Percentiles rank a stretch among this genome's conserved stretches.
These are phyloP conservation scores for Catocala fraxini DNA, from an alignment of 2,888 invertebrate genomes.

Conservation along the genomic window DNA sequence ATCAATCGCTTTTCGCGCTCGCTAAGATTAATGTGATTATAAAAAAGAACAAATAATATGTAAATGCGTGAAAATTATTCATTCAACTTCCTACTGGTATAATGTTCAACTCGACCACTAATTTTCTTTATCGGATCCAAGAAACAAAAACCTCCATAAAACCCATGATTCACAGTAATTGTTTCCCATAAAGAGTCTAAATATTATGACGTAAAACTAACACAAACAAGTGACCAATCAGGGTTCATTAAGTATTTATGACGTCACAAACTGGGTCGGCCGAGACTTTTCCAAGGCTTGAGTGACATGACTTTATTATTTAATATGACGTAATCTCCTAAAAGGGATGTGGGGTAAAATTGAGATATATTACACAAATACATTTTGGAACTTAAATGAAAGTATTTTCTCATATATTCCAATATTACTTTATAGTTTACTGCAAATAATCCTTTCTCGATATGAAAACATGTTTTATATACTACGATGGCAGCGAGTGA, in stretches of 20 bases:
- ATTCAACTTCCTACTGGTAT: too few species aligned
- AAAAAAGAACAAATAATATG: too few species aligned
- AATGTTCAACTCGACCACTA: too few species aligned
- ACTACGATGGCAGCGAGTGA: too few species aligned
- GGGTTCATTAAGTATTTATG: slow-evolving; percentile 20
- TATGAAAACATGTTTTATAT: too few species aligned
- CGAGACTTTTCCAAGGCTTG: slow-evolving; percentile 19
- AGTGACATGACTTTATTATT: slow-evolving; percentile 30
- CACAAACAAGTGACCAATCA: slow-evolving; percentile 30
- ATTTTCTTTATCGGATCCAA: too few species aligned
- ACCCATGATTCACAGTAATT: slow-evolving; percentile 1
- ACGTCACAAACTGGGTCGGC: slow-evolving; percentile 21
- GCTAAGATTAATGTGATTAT: too few species aligned
- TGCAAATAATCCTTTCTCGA: too few species aligned
- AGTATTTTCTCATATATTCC: too few species aligned
- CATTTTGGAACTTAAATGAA: background rate
- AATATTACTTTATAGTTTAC: too few species aligned
- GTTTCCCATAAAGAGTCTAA: slow-evolving; percentile 9
- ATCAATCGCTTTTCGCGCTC: too few species aligned
- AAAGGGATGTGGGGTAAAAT: slow-evolving; percentile 20
- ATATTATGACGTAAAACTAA: slow-evolving; percentile 10
- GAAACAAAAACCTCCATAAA: background rate
- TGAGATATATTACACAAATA: slow-evolving; percentile 1
- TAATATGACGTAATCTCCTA: slow-evolving; percentile 29
- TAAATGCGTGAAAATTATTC: too few species aligned